Evolutionary conservation across 2,888 invertebrate species (phyloP).

Genomic region (Drosophila quinaria): DNA sequence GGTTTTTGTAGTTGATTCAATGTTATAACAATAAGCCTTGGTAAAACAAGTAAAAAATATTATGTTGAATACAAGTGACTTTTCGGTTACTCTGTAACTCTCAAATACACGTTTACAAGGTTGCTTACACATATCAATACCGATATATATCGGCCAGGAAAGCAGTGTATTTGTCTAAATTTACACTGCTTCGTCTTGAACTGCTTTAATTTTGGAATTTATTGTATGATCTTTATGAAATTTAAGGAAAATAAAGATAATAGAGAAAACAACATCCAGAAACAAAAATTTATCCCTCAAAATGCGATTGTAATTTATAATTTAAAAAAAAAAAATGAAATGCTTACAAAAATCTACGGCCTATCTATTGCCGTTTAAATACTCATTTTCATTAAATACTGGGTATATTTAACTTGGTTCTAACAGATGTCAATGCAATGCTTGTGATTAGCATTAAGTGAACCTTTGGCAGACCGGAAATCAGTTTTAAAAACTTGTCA

Average conservation of each 20-base stretch:
- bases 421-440: constrained; percentile 38
- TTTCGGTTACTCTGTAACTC: background rate
- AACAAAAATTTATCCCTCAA: background rate
- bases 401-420: constrained; percentile 13
- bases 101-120: background rate
- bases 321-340: background rate
- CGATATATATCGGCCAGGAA: too few relatives aligned
- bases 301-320: background rate
- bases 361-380: background rate
- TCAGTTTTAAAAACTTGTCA: constrained; percentile 15
- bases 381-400: background rate
- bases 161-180: too few relatives aligned
- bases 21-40: constrained; percentile 55
- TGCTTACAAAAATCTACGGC: background rate
- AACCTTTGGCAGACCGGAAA: constrained; percentile 42
- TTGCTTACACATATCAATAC: too few relatives aligned
- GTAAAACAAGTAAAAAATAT: constrained; percentile 9
- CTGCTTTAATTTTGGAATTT: background rate
- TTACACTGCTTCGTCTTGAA: background rate
- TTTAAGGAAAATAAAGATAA: background rate
- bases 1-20: constrained; percentile 45
- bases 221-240: background rate
- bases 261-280: background rate
- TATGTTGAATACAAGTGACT: background rate
- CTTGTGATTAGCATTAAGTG: constrained; percentile 31